phyloP scores from a whole-genome alignment of 2,113 vertebrate genomes.

The Tychaedon coryphoeus region DNA sequence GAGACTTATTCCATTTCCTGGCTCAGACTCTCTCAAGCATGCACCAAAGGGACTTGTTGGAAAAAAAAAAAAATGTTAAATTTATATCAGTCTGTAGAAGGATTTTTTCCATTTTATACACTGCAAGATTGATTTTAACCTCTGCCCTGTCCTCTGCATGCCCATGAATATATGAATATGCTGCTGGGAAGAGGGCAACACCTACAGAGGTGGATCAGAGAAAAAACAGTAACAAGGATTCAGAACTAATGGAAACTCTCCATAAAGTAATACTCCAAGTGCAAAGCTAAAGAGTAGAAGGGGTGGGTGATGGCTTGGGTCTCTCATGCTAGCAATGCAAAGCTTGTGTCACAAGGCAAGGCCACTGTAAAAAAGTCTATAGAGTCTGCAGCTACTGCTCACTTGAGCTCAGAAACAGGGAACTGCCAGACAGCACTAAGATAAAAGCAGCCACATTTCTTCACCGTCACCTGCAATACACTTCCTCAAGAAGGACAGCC shows the following conservation, averaged over 20 bases:
- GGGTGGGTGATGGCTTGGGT: neutral
- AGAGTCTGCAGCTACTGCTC: neutral
- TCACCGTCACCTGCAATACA: neutral
- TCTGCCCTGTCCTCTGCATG: neutral
- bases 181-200: neutral
- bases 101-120: neutral
- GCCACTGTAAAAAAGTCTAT: neutral
- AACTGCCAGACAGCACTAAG: neutral
- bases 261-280: neutral
- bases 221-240: neutral
- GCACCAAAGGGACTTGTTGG: neutral
- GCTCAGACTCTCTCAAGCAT: slow-evolving; percentile 23
- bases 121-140: neutral
- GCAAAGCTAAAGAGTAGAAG: neutral
- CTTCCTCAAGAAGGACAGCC: neutral
- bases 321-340: neutral
- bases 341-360: neutral
- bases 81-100: neutral
- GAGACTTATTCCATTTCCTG: slow-evolving; percentile 13
- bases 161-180: neutral
- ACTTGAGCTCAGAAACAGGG: neutral
- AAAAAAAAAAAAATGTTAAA: neutral
- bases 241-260: neutral
- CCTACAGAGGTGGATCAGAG: neutral
- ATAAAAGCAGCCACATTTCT: neutral